These are phyloP conservation scores for Oncorhynchus tshawytscha DNA, from an alignment of 2,113 vertebrate genomes.

Conservation along the genomic window DNA sequence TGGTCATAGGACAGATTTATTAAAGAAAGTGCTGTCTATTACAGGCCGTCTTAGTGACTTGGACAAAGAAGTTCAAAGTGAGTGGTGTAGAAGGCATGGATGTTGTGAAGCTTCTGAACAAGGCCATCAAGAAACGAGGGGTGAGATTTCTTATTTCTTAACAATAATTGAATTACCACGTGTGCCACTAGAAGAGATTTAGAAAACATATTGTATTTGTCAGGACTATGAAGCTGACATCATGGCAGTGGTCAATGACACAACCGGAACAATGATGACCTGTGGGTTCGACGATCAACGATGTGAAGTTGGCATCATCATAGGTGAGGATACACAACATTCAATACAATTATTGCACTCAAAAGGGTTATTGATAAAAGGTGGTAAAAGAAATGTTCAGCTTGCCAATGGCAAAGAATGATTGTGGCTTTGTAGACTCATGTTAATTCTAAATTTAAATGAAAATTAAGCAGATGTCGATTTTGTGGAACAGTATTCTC, in stretches of 20 bases:
- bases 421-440: not conserved
- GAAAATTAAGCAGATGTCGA: not conserved
- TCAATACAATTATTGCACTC: not conserved
- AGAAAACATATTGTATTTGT: conserved; percentile 18
- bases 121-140: conserved; percentile 95
- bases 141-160: conserved; percentile 64
- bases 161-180: not conserved
- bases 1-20: too few species aligned
- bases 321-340: conserved; percentile 75
- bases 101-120: conserved; percentile 91
- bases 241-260: conserved; percentile 97
- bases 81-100: conserved; percentile 93
- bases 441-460: not conserved
- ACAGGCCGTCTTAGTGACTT: conserved; percentile 88
- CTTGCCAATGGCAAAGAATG: not conserved
- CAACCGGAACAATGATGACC: conserved; percentile 97
- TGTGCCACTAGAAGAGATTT: too few species aligned
- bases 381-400: not conserved
- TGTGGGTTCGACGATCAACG: conserved; percentile 96
- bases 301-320: conserved; percentile 96
- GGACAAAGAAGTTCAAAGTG: conserved; percentile 96
- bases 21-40: not conserved
- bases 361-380: not conserved
- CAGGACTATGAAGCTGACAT: conserved; percentile 96
- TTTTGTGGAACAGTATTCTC: not conserved